A percentile compares a stretch with the other conserved stretches of the same genome.
phyloP scores from a whole-genome alignment of 2,113 vertebrate species.

The Andinoacara biseriatus region DNA sequence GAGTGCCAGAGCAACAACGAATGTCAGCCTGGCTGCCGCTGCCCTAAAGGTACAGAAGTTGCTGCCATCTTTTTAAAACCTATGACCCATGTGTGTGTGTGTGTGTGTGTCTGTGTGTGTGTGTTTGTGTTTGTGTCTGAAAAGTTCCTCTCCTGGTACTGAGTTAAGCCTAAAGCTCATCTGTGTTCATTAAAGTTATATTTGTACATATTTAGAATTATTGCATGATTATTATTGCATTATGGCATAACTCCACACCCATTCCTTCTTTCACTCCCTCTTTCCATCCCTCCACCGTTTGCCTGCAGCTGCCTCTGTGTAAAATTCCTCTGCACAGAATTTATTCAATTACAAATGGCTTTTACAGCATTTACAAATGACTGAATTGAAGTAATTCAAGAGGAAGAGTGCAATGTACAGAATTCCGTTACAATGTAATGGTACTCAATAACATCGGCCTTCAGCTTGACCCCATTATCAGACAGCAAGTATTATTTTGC shows the following conservation, averaged over 20 bases:
- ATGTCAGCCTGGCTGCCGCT: conserved; percentile 87
- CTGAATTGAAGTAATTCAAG: not conserved
- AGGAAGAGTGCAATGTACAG: not conserved
- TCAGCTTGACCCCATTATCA: accelerated
- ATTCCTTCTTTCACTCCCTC: not conserved
- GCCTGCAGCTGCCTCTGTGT: not conserved
- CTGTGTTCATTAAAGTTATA: not conserved
- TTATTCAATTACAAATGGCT: not conserved
- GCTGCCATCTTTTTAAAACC: conserved; percentile 23
- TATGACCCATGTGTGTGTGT: not conserved
- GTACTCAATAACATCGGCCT: not conserved
- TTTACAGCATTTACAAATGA: not conserved
- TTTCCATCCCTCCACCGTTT: no score
- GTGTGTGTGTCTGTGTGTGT: not conserved
- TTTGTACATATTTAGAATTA: no score
- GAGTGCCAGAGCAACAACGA: conserved; percentile 74
- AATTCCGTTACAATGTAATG: not conserved
- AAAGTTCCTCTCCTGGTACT: not conserved
- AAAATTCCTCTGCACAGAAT: not conserved
- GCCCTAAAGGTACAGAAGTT: conserved; percentile 76
- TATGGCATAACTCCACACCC: not conserved
- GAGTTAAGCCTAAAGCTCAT: not conserved
- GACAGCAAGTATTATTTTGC: not conserved
- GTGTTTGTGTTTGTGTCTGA: not conserved
- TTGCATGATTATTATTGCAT: no score